Percentiles rank a stretch among this genome's conserved stretches.
These are phyloP conservation scores for Spicauda simplicius DNA, from an alignment of 2,888 invertebrate genomes.

Conservation along the genomic window DNA sequence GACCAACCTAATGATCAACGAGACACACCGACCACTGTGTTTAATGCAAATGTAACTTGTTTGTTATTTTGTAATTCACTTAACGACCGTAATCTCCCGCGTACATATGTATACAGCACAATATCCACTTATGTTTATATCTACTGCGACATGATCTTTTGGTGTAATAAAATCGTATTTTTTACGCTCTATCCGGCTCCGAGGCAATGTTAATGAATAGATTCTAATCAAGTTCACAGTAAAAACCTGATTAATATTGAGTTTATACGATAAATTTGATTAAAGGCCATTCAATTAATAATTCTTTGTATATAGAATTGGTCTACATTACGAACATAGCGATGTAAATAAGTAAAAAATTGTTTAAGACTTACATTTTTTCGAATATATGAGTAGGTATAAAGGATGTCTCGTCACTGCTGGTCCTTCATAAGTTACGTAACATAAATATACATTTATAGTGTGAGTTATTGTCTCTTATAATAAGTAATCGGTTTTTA, in stretches of 20 bases:
- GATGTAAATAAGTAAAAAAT: not conserved
- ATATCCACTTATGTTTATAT: not conserved
- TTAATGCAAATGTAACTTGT: conserved; percentile 38
- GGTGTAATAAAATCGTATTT: conserved; percentile 23
- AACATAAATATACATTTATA: no score
- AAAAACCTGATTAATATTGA: conserved; percentile 36
- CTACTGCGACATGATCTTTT: conserved; percentile 7
- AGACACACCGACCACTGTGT: conserved; percentile 30
- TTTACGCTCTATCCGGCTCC: conserved; percentile 36
- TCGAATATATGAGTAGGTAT: no score
- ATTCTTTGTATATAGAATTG: not conserved
- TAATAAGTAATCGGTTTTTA: no score
- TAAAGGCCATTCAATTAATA: conserved; percentile 30
- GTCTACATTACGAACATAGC: not conserved
- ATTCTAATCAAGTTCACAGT: conserved; percentile 39
- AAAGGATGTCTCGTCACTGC: no score
- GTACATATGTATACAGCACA: not conserved
- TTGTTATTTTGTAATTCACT: conserved; percentile 36
- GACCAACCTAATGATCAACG: conserved; percentile 38
- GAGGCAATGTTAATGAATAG: conserved; percentile 27
- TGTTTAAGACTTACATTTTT: no score
- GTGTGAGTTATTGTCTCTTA: no score
- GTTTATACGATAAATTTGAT: conserved; percentile 35
- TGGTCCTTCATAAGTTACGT: no score
- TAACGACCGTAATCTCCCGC: conserved; percentile 14